Evolutionary conservation across 2,797 vertebrate species (phyloP).

Genomic region (Sebastes wilsoni): DNA sequence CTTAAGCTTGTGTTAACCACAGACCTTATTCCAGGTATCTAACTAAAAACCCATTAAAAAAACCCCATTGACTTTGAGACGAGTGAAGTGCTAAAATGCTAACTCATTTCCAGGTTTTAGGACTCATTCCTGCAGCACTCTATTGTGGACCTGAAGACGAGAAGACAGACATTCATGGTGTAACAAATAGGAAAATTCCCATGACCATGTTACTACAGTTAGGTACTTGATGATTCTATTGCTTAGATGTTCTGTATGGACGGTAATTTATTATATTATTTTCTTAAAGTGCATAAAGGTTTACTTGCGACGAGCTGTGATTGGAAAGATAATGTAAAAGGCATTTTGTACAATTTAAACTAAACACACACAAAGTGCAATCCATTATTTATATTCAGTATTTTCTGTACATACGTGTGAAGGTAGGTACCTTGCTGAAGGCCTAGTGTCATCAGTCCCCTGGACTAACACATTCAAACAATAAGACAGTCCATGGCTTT

Average conservation of each 20-base stretch:
- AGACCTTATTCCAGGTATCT: no score
- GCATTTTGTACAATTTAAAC: conserved; percentile 36
- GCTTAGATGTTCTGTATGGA: conserved; percentile 20
- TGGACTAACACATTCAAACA: conserved; percentile 35
- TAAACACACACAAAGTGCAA: conserved; percentile 39
- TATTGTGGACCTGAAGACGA: conserved; percentile 1
- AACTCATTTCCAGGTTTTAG: no score
- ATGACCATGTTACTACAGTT: conserved; percentile 10
- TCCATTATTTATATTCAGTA: conserved; percentile 25
- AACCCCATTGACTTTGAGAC: no score
- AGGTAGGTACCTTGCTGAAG: conserved; percentile 13
- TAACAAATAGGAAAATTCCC: conserved; percentile 2
- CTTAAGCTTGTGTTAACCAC: no score
- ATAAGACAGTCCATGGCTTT: conserved; percentile 40
- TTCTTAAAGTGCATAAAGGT: conserved; percentile 69
- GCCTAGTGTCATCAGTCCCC: conserved; percentile 34
- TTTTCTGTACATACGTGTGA: conserved; percentile 25
- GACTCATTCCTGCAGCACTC: no score
- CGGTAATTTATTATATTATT: conserved; percentile 1
- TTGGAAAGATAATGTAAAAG: conserved; percentile 30
- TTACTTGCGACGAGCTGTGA: conserved; percentile 42
- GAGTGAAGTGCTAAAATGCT: no score
- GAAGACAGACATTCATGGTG: neutral
- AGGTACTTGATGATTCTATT: conserved; percentile 18
- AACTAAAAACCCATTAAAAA: no score